Base-by-base conservation (phyloP, 1,140 invertebrate species). In the Eufriesea mexicana region DNA sequence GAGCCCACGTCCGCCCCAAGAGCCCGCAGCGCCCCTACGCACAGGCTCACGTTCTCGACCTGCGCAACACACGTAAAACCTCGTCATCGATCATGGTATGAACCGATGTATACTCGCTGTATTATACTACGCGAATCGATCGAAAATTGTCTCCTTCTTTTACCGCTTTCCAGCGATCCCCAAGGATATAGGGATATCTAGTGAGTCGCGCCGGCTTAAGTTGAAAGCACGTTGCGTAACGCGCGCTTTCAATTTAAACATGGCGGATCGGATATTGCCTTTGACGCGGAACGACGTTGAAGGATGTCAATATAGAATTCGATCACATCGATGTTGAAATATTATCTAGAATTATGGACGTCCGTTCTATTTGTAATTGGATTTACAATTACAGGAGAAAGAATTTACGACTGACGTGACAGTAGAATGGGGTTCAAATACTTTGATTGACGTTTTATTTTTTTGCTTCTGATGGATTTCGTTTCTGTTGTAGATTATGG, bases 11-110 rank as follows among this genome's bases (percentile, higher is more conserved):
- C 97, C 84, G 98, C 97, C 68, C 98, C 98, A 86, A 98, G 96
- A 73, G 96, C 95, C 51, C 96, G 96, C 75, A 99, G 95, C 89
- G 97, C 97, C 88, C 96, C 96, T 90, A 99, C 95, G 92, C 98
- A 98, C 75, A 97, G 95, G 90, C 97, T 97, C 91, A 99, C 97
- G 95, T 99, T 99, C 92, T 99, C 98, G 94, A 98, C 96, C 98
- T 99, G 96, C 55, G 70, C 64, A 84, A 89, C 66, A 86, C 81
- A 84, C n/a, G 64, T 47, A 57, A 67, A 42, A 7, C 35, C 25
- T 73, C n/a, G 61, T 86, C 25, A 89, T 86, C 68, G 62, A 86
- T 82, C 77, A 72, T 28, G 18, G 18, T 16, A 49, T 14, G 45
- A 73, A 54, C 54, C 35, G 45, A 55, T 51, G 28, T 35, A 16